Evolutionary conservation across 2,113 vertebrate species (phyloP).

Genomic region (Pteruthius melanotis): DNA sequence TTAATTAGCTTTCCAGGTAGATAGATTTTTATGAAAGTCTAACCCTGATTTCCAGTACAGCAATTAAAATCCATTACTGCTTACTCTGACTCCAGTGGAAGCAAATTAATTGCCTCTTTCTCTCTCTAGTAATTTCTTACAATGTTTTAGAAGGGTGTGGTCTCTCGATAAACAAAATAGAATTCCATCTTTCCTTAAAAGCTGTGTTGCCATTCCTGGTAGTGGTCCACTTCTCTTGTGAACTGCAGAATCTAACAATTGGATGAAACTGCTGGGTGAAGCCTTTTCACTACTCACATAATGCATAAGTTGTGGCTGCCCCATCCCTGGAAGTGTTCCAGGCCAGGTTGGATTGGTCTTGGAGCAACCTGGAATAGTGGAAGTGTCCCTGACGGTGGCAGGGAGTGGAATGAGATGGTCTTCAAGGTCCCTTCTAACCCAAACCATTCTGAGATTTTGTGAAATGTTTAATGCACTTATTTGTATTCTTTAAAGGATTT

Average conservation of each 20-base stretch:
- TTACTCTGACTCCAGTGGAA: neutral
- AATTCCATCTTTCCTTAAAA: neutral
- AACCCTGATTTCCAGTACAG: neutral
- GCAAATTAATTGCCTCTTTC: neutral
- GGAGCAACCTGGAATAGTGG: neutral
- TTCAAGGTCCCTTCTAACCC: neutral
- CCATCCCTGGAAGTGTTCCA: neutral
- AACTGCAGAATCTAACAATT: neutral
- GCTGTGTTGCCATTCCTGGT: neutral
- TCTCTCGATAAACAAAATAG: neutral
- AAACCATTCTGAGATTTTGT: neutral
- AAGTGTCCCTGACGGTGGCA: neutral
- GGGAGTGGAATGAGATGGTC: neutral
- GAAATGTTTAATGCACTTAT: neutral
- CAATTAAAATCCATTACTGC: conserved; percentile 16
- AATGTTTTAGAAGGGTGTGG: neutral
- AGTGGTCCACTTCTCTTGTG: neutral
- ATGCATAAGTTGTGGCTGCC: neutral
- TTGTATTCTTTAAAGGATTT: neutral
- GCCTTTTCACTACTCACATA: neutral
- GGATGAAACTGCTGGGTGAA: neutral
- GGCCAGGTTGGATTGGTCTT: neutral
- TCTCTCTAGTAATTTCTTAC: neutral
- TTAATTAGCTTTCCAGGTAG: neutral
- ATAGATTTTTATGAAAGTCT: neutral